Percentiles rank a stretch among this genome's conserved stretches.
Evolutionary conservation across 2,888 invertebrate genomes (phyloP).

Genomic region (Piscicola geometra): DNA sequence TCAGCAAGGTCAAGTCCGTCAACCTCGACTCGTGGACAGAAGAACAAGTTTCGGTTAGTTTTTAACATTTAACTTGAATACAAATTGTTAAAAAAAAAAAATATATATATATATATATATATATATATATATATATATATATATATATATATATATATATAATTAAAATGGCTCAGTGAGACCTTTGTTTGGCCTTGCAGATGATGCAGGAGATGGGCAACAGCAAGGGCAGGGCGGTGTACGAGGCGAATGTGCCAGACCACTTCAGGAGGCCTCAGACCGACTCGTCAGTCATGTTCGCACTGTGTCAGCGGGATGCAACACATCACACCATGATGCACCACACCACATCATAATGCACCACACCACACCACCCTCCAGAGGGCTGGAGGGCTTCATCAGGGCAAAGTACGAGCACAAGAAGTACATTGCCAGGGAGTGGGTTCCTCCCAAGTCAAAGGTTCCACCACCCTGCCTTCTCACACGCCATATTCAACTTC

Average conservation of each 20-base stretch:
- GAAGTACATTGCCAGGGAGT: slow-evolving; percentile 94
- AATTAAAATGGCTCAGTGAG: no score
- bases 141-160: no score
- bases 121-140: no score
- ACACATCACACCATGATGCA: not conserved
- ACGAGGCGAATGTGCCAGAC: slow-evolving; percentile 93
- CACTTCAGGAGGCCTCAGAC: slow-evolving; percentile 81
- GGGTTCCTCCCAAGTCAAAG: slow-evolving; percentile 68
- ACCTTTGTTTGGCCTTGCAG: slow-evolving; percentile 47
- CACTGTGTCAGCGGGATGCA: not conserved
- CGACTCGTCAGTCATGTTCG: slow-evolving; percentile 57
- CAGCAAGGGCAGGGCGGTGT: slow-evolving; percentile 84
- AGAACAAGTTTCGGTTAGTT: slow-evolving; percentile 81
- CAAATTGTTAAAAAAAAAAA: not conserved
- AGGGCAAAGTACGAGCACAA: slow-evolving; percentile 97
- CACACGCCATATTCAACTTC: no score
- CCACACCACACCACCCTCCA: no score
- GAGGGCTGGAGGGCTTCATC: slow-evolving; percentile 80
- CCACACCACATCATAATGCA: no score
- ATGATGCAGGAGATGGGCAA: slow-evolving; percentile 95
- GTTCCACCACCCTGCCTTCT: not conserved
- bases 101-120: not conserved
- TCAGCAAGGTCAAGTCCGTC: slow-evolving; percentile 96
- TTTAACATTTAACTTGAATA: not conserved
- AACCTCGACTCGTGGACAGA: slow-evolving; percentile 97